Evolutionary conservation across 2,797 vertebrate species (phyloP), one percentile per base, ranked within the genome.

Genomic region (Hemibagrus guttatus): DNA sequence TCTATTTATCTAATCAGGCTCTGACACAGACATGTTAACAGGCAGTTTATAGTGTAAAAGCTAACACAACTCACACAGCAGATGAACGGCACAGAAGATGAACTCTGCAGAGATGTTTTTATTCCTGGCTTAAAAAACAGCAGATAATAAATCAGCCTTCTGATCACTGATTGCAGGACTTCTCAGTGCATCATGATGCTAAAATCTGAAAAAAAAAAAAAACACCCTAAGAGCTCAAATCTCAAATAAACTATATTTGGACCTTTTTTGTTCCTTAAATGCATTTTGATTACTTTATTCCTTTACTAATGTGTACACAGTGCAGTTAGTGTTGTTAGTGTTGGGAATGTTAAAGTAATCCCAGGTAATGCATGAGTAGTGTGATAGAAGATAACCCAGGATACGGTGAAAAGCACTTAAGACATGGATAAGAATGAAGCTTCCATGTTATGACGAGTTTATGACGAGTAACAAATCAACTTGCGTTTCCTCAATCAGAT

Each of bases 31-130:
- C 4, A 12, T 52, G 35, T 76, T 21, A 66, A 83, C 16, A 54
- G 23, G 31, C 14, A 26, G 54, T 87, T 87, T 87, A 81, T 87
- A 81, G 81, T 83, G 80, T 81, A 84, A 87, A 87, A 64, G 59
- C 74, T 74, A 84, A 87, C 39, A 80, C 64, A 74, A n/a, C 9
- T 28, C 4, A 39, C 2, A 42, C 11, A 46, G 2, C 46, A 8
- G 46, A 4, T 46, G 8, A 46, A 81, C 26, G 66, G 64, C 7
- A 17, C 46, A n/a, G n/a, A n/a, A 21, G 49, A 46, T 58, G 17
- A 28, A 31, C 31, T 54, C 68, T 17, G 52, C 46, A 58, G 52
- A 46, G 46, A 46, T 46, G 42, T 46, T 46, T 46, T 81, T 42
- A 66, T 74, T 35, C 39, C 56, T 76, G 46, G 12, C 28, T 74